These are phyloP conservation scores for Aselliscus stoliczkanus DNA, from an alignment of 2,797 vertebrate species.

Conservation along the genomic window DNA sequence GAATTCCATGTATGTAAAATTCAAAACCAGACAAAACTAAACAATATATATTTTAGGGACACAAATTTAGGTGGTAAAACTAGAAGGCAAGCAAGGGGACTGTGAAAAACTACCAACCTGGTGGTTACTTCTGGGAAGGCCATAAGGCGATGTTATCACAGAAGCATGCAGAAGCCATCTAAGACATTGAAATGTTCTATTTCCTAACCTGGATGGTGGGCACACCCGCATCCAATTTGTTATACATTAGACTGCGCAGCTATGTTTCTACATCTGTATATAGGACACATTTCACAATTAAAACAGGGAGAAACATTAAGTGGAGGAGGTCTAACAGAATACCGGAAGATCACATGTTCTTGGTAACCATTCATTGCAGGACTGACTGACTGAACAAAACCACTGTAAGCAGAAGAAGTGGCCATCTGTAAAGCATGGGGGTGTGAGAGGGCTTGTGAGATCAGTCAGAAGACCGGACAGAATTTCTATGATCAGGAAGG, in stretches of 20 bases:
- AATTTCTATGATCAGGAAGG: neutral
- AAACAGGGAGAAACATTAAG: neutral
- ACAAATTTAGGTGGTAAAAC: neutral
- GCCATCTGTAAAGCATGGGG: neutral
- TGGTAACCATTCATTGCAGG: neutral
- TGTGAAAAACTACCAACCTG: neutral
- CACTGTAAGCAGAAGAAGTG: neutral
- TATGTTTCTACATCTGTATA: neutral
- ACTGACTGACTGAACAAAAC: neutral
- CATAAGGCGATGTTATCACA: rapidly evolving
- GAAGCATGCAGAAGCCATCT: rapidly evolving
- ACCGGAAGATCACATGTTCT: neutral
- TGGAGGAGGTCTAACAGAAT: neutral
- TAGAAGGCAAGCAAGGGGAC: neutral
- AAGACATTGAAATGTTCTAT: rapidly evolving
- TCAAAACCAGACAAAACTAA: neutral
- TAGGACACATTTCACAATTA: neutral
- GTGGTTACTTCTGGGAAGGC: neutral
- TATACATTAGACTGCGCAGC: neutral
- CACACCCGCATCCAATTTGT: neutral
- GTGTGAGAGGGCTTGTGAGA: rapidly evolving
- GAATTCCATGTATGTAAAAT: neutral
- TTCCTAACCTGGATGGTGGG: neutral
- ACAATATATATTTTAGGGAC: neutral
- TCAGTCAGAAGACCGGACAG: rapidly evolving